These are phyloP conservation scores for Drosophila sproati DNA, from an alignment of 1,140 invertebrate genomes.

Conservation along the genomic window DNA sequence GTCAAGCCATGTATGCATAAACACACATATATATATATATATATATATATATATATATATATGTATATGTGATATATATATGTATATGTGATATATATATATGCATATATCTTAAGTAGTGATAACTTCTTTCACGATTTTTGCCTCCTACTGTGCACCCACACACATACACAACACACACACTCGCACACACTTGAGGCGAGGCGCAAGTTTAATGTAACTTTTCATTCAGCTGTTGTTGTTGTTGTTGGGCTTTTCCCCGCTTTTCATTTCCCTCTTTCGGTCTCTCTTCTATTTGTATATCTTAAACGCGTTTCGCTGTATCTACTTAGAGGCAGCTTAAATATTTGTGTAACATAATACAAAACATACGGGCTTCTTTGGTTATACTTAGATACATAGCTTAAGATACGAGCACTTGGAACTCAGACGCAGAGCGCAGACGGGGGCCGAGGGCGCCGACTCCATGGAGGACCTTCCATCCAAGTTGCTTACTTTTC, in stretches of 20 bases:
- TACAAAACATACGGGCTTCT: slow-evolving; percentile 82
- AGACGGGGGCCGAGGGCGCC: neutral
- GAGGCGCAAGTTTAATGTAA: slow-evolving; percentile 66
- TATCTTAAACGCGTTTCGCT: slow-evolving; percentile 81
- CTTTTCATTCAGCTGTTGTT: slow-evolving; percentile 58
- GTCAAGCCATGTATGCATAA: slow-evolving; percentile 21
- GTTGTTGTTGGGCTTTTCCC: slow-evolving; percentile 39
- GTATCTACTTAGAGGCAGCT: slow-evolving; percentile 80
- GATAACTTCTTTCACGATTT: slow-evolving; percentile 74
- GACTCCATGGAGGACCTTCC: neutral
- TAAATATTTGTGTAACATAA: slow-evolving; percentile 83
- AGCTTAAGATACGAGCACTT: slow-evolving; percentile 65
- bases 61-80: neutral
- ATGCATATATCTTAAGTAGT: slow-evolving; percentile 50
- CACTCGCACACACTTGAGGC: slow-evolving; percentile 25
- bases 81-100: neutral
- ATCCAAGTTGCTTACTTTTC: neutral
- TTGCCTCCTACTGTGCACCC: slow-evolving; percentile 59
- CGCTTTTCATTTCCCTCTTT: slow-evolving; percentile 47
- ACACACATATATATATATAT: slow-evolving; percentile 5
- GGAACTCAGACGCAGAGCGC: slow-evolving; percentile 3
- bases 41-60: neutral
- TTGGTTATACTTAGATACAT: slow-evolving; percentile 79
- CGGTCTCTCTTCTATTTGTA: slow-evolving; percentile 64
- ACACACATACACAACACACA: slow-evolving; percentile 53